Conservation (phyloP, 1,140 invertebrate species). For the Teleogryllus occipitalis region DNA sequence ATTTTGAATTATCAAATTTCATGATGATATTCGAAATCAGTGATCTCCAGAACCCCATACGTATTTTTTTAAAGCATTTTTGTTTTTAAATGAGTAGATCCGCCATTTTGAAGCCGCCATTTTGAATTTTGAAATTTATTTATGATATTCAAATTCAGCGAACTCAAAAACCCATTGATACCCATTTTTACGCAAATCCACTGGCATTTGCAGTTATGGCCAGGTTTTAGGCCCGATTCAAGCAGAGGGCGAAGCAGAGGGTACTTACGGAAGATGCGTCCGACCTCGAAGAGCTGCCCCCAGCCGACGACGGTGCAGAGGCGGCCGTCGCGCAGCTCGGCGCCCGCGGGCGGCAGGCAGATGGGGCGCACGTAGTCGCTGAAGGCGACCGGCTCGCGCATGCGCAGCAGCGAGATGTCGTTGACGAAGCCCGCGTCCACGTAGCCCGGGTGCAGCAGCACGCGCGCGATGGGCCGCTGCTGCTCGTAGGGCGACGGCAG, state of each 20-base stretch:
- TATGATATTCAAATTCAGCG: too few species aligned
- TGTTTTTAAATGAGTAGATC: too few species aligned
- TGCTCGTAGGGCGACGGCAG: slow-evolving; percentile 68
- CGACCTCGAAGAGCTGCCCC: slow-evolving; percentile 74
- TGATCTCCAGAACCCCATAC: too few species aligned
- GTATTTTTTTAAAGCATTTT: too few species aligned
- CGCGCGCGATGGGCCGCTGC: slow-evolving; percentile 48
- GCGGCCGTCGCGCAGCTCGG: slow-evolving; percentile 48
- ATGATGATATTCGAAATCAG: too few species aligned
- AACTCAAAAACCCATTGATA: too few species aligned
- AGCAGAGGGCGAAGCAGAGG: slow-evolving; percentile 28
- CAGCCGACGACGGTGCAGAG: slow-evolving; percentile 72
- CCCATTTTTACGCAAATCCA: too few species aligned
- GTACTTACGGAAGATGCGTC: slow-evolving; percentile 69
- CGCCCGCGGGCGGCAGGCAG: slow-evolving; percentile 49
- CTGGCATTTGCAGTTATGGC: too few species aligned
- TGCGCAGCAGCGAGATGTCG: slow-evolving; percentile 63
- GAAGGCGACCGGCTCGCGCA: slow-evolving; percentile 52
- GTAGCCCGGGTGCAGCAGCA: slow-evolving; percentile 67
- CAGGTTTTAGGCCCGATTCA: too few species aligned
- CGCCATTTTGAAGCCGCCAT: too few species aligned
- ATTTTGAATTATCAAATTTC: too few species aligned
- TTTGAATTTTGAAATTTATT: too few species aligned
- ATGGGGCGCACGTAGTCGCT: slow-evolving; percentile 69
- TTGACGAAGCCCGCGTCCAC: slow-evolving; percentile 69